Evolutionary conservation across 1,140 invertebrate genomes (phyloP), one percentile per base, ranked within the genome.

Genomic region (Heterodera carotae): DNA sequence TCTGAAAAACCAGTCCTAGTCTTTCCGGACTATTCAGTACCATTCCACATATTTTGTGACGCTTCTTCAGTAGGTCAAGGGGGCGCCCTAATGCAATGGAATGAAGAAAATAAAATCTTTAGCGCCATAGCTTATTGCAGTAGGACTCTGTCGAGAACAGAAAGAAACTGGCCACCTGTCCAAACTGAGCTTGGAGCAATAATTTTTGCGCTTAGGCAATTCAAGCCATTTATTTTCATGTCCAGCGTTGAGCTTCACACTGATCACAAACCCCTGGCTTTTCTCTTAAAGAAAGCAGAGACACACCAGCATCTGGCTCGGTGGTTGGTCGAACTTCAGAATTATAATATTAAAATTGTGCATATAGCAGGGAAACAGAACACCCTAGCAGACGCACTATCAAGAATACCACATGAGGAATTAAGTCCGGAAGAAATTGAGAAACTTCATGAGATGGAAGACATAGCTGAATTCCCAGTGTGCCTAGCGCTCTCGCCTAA

Each of bases 21-120:
- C 10, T 79, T 78, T 31, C 76, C 76, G 4, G 70, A 79, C 36
- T 79, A 78, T 25, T 27, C n/a, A 12, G 72, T 73, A 31, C 78
- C 78, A n/a, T 78, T 80, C 31, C 76, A 78, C 43, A 27, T 80
- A 5, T 79, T 78, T 22, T 64, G 34, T 34, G 72, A 75, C 76
- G 56, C 72, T 0, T 75, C 72, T 18, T 29, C 29, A 22, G 39
- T 48, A 25, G 62, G 78, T 72, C 74, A 39, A 39, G 29, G 72
- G 0, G 27, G 74, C 12, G 29, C 39, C 6, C 29, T 77, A 2
- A 53, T 66, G 12, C 76, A 77, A 34, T 69, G 71, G 29, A 75
- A 76, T 27, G 56, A 33, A 5, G 33, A 39, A 22, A 43, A 43
- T 4, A 70, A 69, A 25, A 29, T 62, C 1, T 76, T 77, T 68